Evolutionary conservation across 1,140 invertebrate genomes (phyloP), one percentile per base, ranked within the genome.

Genomic region (Ostrea edulis): DNA sequence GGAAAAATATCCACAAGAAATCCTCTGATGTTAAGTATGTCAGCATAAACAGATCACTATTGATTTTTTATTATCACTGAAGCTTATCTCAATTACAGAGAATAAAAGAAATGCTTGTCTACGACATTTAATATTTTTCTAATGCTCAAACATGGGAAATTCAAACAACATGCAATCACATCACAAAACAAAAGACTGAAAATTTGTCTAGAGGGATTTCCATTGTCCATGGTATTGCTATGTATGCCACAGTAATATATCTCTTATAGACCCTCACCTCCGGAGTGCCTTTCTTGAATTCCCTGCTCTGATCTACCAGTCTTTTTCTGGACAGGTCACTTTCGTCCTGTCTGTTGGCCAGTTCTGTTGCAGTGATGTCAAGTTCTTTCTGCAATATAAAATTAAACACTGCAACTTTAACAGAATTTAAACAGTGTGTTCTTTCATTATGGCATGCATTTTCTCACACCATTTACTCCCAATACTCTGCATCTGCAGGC

Each of bases 281-380:
- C 29, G 95, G 93, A 82, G 95, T 95, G 89, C 94, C 96, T 93
- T 95, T 96, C 93, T 96, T 96, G 92, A 96, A 96, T 89, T 96
- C 96, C 87, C 95, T 92, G 88, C 95, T 95, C 58, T 95, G 95
- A 90, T 96, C 96, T 52, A 96, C 95, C 25, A 96, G 92, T 89
- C 94, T 93, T 92, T 95, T 95, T 86, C 96, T 93, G 8, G 95
- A 96, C 44, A 90, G 92, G 82, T 96, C 96, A 88, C 96, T 96
- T 91, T 96, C 96, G 92, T 96, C 96, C 92, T 96, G 95, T 91
- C 95, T 93, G 86, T 94, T 94, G 85, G 96, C 96, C 58, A 96
- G 90, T 82, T 96, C 95, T 86, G 95, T 95, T 88, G 95, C 96
- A 92, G 95, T 95, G 65, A 93, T 95, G 93, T 96, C 96, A 82